Evolutionary conservation across 2,888 invertebrate genomes (phyloP).

Genomic region (Empis stercorea): DNA sequence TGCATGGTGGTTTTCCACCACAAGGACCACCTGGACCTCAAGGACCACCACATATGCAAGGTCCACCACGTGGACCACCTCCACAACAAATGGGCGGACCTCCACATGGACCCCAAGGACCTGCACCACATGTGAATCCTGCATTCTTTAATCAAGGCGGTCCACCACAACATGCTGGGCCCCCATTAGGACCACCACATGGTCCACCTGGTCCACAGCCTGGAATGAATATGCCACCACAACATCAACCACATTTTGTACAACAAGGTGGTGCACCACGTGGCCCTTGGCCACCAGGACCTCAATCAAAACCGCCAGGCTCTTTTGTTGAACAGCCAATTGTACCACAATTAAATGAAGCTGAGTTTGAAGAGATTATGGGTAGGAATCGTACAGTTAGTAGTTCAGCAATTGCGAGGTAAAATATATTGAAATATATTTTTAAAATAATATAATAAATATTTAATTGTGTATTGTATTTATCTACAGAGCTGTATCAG

Average conservation of each 20-base stretch:
- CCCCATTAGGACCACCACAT: slow-evolving; percentile 42
- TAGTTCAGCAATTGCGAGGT: slow-evolving; percentile 81
- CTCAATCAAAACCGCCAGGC: slow-evolving; percentile 32
- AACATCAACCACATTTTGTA: slow-evolving; percentile 52
- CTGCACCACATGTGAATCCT: slow-evolving; percentile 92
- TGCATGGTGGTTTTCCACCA: slow-evolving; percentile 51
- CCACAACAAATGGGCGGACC: slow-evolving; percentile 38
- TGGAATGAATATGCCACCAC: slow-evolving; percentile 35
- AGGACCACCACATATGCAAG: slow-evolving; percentile 58
- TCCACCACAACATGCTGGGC: slow-evolving; percentile 39
- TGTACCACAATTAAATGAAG: slow-evolving; percentile 65
- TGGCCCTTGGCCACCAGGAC: slow-evolving; percentile 49
- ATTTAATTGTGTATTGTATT: not conserved
- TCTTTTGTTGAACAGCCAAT: slow-evolving; percentile 35
- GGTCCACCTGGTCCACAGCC: slow-evolving; percentile 39
- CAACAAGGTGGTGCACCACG: slow-evolving; percentile 56
- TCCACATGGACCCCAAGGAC: slow-evolving; percentile 43
- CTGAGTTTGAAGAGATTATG: slow-evolving; percentile 98
- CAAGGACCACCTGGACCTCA: slow-evolving; percentile 46
- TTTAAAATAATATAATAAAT: not conserved
- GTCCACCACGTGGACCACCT: slow-evolving; percentile 49
- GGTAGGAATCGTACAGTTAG: slow-evolving; percentile 93
- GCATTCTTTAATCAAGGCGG: slow-evolving; percentile 79
- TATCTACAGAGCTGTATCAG: slow-evolving; percentile 73
- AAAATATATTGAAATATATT: slow-evolving; percentile 3